phyloP scores from a whole-genome alignment of 2,888 invertebrate species.

The Thereva nobilitata region DNA sequence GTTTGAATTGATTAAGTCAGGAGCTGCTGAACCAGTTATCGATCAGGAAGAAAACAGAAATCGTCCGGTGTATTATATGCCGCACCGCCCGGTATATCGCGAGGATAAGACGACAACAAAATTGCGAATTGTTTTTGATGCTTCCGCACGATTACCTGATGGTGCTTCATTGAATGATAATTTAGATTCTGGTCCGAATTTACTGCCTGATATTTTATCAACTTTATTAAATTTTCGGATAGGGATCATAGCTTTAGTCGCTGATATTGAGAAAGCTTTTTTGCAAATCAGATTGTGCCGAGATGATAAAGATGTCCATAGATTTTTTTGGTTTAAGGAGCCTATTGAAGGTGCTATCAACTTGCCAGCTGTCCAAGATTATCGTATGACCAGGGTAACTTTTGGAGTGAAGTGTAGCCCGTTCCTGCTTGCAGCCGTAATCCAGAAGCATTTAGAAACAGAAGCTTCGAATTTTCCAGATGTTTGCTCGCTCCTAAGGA shows the following conservation, averaged over 20 bases:
- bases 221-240: constrained; percentile 36
- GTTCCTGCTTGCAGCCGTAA: background rate
- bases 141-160: constrained; percentile 31
- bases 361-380: constrained; percentile 29
- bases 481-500: background rate
- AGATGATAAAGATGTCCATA: constrained; percentile 41
- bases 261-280: constrained; percentile 36
- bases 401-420: background rate
- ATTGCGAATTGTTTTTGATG: constrained; percentile 39
- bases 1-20: constrained; percentile 21
- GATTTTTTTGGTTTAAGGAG: constrained; percentile 43
- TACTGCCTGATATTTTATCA: constrained; percentile 42
- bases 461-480: background rate
- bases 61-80: constrained; percentile 38
- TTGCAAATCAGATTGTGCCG: background rate
- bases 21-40: constrained; percentile 15
- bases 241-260: constrained; percentile 40
- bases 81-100: constrained; percentile 31
- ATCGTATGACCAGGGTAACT: constrained; percentile 35
- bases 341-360: constrained; percentile 10
- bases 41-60: no score
- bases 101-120: constrained; percentile 37
- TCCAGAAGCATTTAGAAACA: background rate
- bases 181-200: constrained; percentile 44
- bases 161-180: constrained; percentile 44